These are phyloP conservation scores for Leucania comma DNA, from an alignment of 2,888 invertebrate genomes.

Conservation along the genomic window DNA sequence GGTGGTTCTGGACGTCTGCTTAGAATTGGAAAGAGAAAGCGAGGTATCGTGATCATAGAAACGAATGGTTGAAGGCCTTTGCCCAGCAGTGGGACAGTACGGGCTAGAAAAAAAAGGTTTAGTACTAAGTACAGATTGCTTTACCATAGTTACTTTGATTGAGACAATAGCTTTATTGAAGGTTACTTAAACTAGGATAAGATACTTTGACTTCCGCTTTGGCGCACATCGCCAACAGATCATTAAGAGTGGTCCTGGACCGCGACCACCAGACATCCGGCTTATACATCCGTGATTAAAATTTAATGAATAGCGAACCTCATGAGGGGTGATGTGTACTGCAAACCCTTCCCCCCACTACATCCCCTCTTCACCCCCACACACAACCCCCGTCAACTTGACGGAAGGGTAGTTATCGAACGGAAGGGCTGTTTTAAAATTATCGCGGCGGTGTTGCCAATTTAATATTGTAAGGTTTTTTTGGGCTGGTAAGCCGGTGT, in stretches of 20 bases:
- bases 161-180: not conserved
- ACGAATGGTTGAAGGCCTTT: too few species aligned
- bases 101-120: too few species aligned
- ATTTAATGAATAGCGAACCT: conserved; percentile 53
- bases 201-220: not conserved
- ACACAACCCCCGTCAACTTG: conserved; percentile 38
- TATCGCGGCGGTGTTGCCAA: conserved; percentile 31
- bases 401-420: conserved; percentile 49
- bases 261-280: conserved; percentile 15
- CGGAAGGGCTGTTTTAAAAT: conserved; percentile 46
- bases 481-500: conserved; percentile 19
- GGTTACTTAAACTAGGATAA: too few species aligned
- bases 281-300: conserved; percentile 51
- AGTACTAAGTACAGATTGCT: too few species aligned
- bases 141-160: not conserved
- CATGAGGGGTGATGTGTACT: conserved; percentile 44
- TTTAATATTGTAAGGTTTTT: conserved; percentile 27
- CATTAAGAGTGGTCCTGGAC: conserved; percentile 14
- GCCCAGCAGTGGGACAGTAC: too few species aligned
- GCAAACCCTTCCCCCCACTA: conserved; percentile 7
- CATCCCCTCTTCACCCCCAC: not conserved
- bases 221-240: not conserved
- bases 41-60: too few species aligned
- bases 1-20: too few species aligned
- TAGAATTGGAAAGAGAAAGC: too few species aligned